Percentiles rank a stretch among this genome's conserved stretches.
phyloP scores from a whole-genome alignment of 2,888 invertebrate genomes.

The Polietes domitor region DNA sequence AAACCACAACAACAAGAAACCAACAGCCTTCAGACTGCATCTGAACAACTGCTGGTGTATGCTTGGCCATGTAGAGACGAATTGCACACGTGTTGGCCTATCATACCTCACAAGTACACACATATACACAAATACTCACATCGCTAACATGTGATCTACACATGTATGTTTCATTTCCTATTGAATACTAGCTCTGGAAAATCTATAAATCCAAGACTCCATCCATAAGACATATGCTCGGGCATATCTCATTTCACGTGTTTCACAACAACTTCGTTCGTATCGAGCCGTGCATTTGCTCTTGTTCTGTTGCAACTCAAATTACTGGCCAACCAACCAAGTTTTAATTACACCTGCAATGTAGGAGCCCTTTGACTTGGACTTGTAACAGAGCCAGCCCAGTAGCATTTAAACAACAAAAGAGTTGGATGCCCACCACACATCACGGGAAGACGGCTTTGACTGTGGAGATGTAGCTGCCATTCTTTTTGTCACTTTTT shows the following conservation, averaged over 20 bases:
- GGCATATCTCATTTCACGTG: not conserved
- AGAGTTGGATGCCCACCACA: no score
- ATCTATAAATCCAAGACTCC: slow-evolving; percentile 17
- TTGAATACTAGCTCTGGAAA: not conserved
- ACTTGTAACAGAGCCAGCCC: not conserved
- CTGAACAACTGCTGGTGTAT: slow-evolving; percentile 11
- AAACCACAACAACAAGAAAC: slow-evolving; percentile 43
- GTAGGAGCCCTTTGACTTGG: not conserved
- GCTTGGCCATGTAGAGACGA: not conserved
- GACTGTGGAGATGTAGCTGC: no score
- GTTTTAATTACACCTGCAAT: slow-evolving; percentile 28
- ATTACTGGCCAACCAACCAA: not conserved
- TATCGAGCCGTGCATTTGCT: not conserved
- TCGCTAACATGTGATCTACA: no score
- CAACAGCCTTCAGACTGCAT: slow-evolving; percentile 44
- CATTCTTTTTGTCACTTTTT: no score
- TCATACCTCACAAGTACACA: not conserved
- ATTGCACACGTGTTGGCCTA: slow-evolving; percentile 15
- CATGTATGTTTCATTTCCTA: not conserved
- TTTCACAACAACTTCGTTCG: not conserved
- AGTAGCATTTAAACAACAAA: no score
- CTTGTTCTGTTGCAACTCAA: not conserved
- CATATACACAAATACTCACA: not conserved
- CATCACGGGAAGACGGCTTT: no score
- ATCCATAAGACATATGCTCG: no score